These are phyloP conservation scores for Eucidaris tribuloides DNA, from an alignment of 35 echinoderm and acorn worm genomes.

Conservation along the genomic window DNA sequence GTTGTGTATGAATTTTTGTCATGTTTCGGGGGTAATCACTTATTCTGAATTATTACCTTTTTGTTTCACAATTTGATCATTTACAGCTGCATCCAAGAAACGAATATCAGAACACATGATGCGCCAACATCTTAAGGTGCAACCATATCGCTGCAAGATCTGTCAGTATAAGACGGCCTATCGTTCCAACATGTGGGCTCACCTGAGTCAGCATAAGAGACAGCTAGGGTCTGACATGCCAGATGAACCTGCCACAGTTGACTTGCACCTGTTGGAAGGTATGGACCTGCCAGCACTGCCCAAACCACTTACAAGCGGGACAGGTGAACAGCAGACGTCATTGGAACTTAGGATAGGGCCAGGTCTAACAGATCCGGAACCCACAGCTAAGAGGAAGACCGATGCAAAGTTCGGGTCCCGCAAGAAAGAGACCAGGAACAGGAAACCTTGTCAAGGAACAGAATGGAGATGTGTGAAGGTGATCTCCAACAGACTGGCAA, in stretches of 20 bases:
- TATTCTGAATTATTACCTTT: too few relatives aligned
- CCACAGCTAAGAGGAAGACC: too few relatives aligned
- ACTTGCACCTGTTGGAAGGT: background rate
- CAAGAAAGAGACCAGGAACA: too few relatives aligned
- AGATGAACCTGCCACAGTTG: background rate
- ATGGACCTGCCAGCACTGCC: background rate
- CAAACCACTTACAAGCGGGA: background rate
- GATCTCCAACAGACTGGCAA: too few relatives aligned
- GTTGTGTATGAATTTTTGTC: too few relatives aligned
- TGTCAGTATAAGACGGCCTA: constrained; percentile 64
- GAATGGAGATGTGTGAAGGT: too few relatives aligned
- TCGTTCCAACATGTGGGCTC: constrained; percentile 80
- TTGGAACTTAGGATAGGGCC: too few relatives aligned
- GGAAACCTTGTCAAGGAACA: too few relatives aligned
- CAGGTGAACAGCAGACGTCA: background rate
- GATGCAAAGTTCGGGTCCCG: too few relatives aligned
- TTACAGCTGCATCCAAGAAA: constrained; percentile 73
- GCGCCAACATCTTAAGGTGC: constrained; percentile 47
- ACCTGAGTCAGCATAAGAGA: constrained; percentile 54
- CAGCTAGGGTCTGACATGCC: background rate
- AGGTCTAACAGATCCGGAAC: too few relatives aligned
- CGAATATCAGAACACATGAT: constrained; percentile 71
- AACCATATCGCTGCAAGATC: constrained; percentile 56
- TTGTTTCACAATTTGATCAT: background rate
- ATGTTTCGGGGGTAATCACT: too few relatives aligned